These are phyloP conservation scores for Scaptomyza graminum DNA, from an alignment of 1,140 invertebrate species.

Conservation along the genomic window DNA sequence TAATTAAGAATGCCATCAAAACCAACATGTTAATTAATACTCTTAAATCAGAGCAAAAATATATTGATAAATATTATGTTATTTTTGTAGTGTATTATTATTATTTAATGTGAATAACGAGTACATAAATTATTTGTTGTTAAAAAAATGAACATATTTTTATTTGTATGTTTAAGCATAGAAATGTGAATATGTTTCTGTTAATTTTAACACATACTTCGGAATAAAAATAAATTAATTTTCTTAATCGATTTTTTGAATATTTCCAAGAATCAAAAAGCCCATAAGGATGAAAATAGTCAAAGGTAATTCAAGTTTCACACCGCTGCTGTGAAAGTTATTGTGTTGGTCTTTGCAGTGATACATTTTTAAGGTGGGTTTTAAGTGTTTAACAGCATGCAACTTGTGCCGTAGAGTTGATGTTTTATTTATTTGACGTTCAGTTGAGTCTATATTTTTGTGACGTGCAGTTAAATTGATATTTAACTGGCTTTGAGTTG, in stretches of 20 bases:
- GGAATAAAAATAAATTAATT: too few species aligned
- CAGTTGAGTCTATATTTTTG: neutral
- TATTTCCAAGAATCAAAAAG: neutral
- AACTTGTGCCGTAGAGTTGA: neutral
- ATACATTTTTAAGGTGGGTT: neutral
- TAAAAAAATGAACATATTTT: too few species aligned
- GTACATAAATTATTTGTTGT: too few species aligned
- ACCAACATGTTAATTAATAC: neutral
- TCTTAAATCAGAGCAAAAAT: neutral
- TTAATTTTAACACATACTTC: too few species aligned
- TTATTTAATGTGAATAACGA: too few species aligned
- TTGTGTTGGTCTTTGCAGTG: neutral
- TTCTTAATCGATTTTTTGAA: neutral
- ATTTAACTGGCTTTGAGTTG: neutral
- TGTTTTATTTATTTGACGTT: neutral
- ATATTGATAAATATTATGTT: too few species aligned
- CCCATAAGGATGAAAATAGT: neutral
- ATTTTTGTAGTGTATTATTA: too few species aligned
- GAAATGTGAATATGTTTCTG: too few species aligned
- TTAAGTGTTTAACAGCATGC: neutral
- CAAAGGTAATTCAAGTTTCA: neutral
- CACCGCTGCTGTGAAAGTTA: neutral
- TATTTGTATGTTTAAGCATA: too few species aligned
- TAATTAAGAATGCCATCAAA: constrained; percentile 30
- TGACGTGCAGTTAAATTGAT: neutral